Evolutionary conservation across 2,113 vertebrate genomes (phyloP), one percentile per base, ranked within the genome.

Genomic region (Pimephales promelas): DNA sequence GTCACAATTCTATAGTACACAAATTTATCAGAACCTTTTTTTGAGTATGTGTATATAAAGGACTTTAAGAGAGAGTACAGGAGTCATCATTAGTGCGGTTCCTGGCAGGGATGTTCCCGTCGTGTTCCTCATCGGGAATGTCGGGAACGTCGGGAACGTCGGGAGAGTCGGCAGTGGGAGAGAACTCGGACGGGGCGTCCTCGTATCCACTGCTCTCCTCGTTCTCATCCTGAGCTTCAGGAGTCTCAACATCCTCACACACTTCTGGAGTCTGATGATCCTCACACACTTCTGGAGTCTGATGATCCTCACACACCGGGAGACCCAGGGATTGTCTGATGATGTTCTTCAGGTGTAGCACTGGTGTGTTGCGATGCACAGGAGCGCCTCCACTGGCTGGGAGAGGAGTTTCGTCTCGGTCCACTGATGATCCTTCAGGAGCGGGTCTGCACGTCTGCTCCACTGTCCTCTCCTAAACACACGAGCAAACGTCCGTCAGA

Each of bases 191-290:
- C 14, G 90, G 92, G 0, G 94, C 94, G 1, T 94, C 94, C 81
- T 94, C 93, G 16, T 94, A 94, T 86, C 92, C 93, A 64, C 93
- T 94, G 84, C 90, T 93, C 86, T 94, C 94, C 0, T 92, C 87
- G 84, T 92, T 90, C 3, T 90, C 83, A 13, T 90, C 89, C 0
- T 75, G 87, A 28, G 88, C 88, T 47, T 59, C 62, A 24, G 1
- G 28, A 26, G 26, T 64, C 36, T 20, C 34, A 1, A 1, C 4
- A 5, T n/a, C 24, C 8, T 20, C 28, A 20, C 4, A 14, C 68
- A 36, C 34, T 5, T 36, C 34, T 0, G 34, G 34, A 36, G 34
- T 34, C 36, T 8, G 40, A 10, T 2, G 40, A 9, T 10, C 40
- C 8, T 40, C 40, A 40, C 40, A 40, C 40, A 24, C 88, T 36